These are phyloP conservation scores for Turdus rufiventris DNA, from an alignment of 2,113 vertebrate genomes.

Conservation along the genomic window DNA sequence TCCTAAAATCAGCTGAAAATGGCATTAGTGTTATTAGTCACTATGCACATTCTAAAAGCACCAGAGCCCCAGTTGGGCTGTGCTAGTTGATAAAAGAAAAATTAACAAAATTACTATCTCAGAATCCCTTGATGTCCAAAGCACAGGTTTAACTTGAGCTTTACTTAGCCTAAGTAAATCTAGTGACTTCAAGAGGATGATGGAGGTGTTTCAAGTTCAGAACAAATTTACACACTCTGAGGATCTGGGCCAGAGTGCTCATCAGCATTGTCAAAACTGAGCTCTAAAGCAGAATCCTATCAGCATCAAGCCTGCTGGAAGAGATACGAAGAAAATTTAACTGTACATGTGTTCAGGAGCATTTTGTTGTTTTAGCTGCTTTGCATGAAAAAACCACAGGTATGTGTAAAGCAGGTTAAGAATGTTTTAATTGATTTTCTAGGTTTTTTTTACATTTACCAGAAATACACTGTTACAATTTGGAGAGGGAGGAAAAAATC, in stretches of 20 bases:
- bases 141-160: neutral
- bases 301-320: neutral
- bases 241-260: neutral
- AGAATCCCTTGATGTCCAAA: neutral
- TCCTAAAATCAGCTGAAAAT: constrained; percentile 4
- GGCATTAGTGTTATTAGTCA: neutral
- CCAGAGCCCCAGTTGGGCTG: neutral
- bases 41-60: neutral
- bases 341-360: neutral
- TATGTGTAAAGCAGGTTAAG: neutral
- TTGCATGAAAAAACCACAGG: neutral
- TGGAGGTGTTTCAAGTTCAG: neutral
- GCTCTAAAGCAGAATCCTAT: neutral
- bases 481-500: neutral
- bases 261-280: neutral
- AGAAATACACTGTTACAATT: neutral
- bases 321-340: neutral
- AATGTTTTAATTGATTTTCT: neutral
- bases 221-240: neutral
- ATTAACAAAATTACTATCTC: neutral
- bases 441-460: neutral
- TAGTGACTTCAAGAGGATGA: neutral
- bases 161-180: neutral
- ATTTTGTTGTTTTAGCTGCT: neutral
- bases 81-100: neutral